Conservation (phyloP, 35 echinoderm and acorn worm genomes). For the Lytechinus pictus region DNA sequence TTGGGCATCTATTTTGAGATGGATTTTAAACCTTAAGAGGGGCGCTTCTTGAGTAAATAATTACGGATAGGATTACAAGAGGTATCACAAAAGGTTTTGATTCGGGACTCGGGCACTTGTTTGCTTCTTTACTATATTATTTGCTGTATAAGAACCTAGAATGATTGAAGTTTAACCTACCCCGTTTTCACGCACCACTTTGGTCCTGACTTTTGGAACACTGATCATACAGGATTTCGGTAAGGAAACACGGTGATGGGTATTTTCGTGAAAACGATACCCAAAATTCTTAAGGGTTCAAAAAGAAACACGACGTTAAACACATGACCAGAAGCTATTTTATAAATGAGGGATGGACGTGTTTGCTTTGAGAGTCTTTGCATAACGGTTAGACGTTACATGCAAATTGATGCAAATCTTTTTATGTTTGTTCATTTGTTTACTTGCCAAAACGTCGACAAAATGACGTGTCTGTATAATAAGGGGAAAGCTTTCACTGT, state of each 20-base stretch:
- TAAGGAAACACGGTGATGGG: not conserved
- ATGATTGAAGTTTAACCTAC: not conserved
- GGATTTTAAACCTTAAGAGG: not conserved
- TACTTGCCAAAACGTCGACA: not conserved
- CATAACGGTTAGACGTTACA: slow-evolving; percentile 36
- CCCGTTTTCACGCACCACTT: not conserved
- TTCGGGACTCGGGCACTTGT: not conserved
- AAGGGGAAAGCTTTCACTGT: not conserved
- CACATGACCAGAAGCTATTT: not conserved
- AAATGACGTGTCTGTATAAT: not conserved
- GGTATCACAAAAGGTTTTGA: not conserved
- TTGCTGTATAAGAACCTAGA: not conserved
- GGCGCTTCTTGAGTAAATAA: not conserved
- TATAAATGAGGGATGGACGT: not conserved
- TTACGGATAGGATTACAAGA: not conserved
- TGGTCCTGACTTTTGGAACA: not conserved
- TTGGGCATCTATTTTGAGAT: not conserved
- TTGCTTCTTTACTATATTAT: not conserved
- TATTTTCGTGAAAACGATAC: not conserved
- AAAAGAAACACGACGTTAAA: not conserved
- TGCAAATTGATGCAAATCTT: slow-evolving; percentile 39
- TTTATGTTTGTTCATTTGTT: not conserved
- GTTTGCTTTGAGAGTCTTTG: not conserved
- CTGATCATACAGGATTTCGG: not conserved
- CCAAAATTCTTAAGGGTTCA: not conserved